Evolutionary conservation across 1,140 invertebrate species (phyloP).

Genomic region (Medauroidea extradentata): DNA sequence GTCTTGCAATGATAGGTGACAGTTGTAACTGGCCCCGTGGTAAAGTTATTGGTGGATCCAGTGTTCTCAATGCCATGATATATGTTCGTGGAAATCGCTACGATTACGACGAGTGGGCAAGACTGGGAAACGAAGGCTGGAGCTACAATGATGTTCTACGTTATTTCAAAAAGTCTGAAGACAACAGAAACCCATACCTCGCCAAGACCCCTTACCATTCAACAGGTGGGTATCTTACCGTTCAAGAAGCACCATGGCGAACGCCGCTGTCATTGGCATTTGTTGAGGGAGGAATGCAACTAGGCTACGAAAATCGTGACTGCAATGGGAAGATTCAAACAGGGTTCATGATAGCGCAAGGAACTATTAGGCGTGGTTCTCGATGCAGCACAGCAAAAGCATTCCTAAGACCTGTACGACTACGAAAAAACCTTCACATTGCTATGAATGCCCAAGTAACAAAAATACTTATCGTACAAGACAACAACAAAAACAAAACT

Average conservation of each 20-base stretch:
- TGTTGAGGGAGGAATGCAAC: slow-evolving; percentile 70
- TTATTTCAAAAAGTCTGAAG: slow-evolving; percentile 86
- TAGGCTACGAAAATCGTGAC: slow-evolving; percentile 76
- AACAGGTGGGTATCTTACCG: slow-evolving; percentile 71
- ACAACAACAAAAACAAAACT: slow-evolving; percentile 27
- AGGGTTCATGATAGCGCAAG: slow-evolving; percentile 81
- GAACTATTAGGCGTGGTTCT: slow-evolving; percentile 76
- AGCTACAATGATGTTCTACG: slow-evolving; percentile 80
- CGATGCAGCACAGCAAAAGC: slow-evolving; percentile 87
- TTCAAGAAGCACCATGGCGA: slow-evolving; percentile 77
- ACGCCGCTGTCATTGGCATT: slow-evolving; percentile 77
- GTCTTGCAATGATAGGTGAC: slow-evolving; percentile 76
- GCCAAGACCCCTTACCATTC: slow-evolving; percentile 67
- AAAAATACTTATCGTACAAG: slow-evolving; percentile 44
- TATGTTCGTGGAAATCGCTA: slow-evolving; percentile 78
- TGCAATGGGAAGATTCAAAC: slow-evolving; percentile 78
- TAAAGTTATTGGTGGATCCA: slow-evolving; percentile 81
- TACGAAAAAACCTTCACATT: slow-evolving; percentile 75
- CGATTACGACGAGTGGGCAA: slow-evolving; percentile 82
- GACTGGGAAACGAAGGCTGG: slow-evolving; percentile 77
- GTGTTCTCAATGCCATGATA: slow-evolving; percentile 83
- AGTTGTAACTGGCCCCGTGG: slow-evolving; percentile 84
- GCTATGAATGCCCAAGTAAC: slow-evolving; percentile 72
- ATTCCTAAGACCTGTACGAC: slow-evolving; percentile 74
- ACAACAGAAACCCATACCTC: slow-evolving; percentile 78